phyloP scores from a whole-genome alignment of 2,113 vertebrate species.

The Corythaeola cristata region DNA sequence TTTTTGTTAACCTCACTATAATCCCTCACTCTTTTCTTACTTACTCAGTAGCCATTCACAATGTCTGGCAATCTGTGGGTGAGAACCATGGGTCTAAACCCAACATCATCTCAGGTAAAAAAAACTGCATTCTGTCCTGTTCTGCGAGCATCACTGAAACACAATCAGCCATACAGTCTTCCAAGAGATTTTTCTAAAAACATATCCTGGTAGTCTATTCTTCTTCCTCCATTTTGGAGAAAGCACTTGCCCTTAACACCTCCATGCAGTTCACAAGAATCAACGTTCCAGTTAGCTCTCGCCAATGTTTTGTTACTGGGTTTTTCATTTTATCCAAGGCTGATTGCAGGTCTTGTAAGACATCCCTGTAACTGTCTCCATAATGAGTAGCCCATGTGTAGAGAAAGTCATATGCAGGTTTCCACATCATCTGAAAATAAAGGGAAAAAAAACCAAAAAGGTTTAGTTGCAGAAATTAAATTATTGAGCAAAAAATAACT shows the following conservation, averaged over 20 bases:
- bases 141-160: background rate
- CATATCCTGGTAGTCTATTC: background rate
- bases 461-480: background rate
- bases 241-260: slow-evolving; percentile 79
- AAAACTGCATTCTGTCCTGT: background rate
- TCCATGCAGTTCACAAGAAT: slow-evolving; percentile 93
- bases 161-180: background rate
- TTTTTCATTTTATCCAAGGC: slow-evolving; percentile 95
- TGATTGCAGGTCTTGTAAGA: slow-evolving; percentile 92
- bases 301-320: slow-evolving; percentile 91
- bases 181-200: background rate
- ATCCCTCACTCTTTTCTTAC: background rate
- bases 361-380: slow-evolving; percentile 85
- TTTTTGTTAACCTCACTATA: background rate
- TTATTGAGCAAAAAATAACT: background rate
- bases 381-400: slow-evolving; percentile 90
- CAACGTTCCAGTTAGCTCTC: slow-evolving; percentile 89
- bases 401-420: slow-evolving; percentile 97
- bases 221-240: slow-evolving; percentile 74
- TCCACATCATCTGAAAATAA: slow-evolving; percentile 91
- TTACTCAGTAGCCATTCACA: background rate
- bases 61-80: background rate
- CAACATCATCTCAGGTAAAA: background rate
- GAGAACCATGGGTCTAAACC: background rate
- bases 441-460: background rate